Evolutionary conservation across 2,888 invertebrate genomes (phyloP).

Genomic region (Physocephala rufipes): DNA sequence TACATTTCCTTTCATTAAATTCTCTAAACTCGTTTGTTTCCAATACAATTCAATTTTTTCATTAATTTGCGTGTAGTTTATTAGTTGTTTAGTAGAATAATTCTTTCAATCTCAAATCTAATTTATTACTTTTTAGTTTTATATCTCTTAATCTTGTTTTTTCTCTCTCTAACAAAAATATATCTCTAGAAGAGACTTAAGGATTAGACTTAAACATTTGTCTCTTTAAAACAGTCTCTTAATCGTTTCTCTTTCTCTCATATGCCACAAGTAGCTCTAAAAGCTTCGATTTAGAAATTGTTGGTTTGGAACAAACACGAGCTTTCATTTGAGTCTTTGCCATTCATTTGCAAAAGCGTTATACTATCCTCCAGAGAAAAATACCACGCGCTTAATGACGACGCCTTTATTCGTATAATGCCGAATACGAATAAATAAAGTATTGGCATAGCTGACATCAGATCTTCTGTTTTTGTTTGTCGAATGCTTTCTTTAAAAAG

Average conservation of each 20-base stretch:
- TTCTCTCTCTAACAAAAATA: no score
- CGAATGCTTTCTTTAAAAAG: no score
- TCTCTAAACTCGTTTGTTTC: no score
- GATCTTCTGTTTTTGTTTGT: no score
- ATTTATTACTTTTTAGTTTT: no score
- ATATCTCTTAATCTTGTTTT: no score
- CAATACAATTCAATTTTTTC: no score
- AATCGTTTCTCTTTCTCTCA: background rate
- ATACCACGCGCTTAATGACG: background rate
- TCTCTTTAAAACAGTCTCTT: background rate
- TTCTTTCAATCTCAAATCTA: no score
- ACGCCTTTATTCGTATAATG: background rate
- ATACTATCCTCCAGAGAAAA: background rate
- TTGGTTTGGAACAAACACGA: background rate
- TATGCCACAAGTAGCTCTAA: background rate
- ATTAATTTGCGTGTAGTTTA: no score
- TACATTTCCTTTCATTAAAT: no score
- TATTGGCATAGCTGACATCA: background rate
- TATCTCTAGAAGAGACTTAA: background rate
- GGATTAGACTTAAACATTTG: background rate
- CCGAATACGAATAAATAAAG: no score
- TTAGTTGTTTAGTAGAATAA: no score
- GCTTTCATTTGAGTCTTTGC: background rate
- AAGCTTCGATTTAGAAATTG: background rate
- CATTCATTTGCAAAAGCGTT: background rate